Conservation (phyloP, 92 coral and sea anemone species). For the Isaurus tuberculatus region DNA sequence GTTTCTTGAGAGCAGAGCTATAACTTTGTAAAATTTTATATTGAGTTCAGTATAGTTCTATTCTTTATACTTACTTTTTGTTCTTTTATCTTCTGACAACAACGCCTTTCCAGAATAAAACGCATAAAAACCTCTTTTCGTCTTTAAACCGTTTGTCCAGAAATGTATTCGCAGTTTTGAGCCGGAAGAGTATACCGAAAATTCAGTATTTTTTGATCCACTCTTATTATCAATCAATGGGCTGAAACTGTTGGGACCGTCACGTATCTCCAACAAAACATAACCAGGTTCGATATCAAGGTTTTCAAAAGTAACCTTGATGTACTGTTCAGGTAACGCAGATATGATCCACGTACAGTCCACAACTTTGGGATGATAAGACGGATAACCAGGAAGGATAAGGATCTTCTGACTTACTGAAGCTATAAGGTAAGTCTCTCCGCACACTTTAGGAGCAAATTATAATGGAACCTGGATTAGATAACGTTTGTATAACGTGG, state of each 20-base stretch:
- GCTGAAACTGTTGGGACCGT: slow-evolving; percentile 2
- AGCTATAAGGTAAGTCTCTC: background rate
- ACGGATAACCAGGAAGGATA: background rate
- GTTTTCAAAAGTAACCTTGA: background rate
- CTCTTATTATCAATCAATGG: background rate
- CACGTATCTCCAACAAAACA: background rate
- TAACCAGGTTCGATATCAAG: background rate
- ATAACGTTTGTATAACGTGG: background rate
- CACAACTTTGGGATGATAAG: background rate
- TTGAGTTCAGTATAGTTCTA: background rate
- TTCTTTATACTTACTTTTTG: background rate
- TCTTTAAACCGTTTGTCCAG: background rate
- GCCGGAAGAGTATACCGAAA: background rate
- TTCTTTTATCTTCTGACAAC: background rate
- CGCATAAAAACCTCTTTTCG: background rate
- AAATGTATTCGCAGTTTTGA: slow-evolving; percentile 4
- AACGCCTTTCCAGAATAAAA: background rate
- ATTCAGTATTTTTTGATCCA: background rate
- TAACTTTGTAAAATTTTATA: too few species aligned
- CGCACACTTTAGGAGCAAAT: background rate
- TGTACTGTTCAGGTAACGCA: background rate
- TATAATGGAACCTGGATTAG: background rate
- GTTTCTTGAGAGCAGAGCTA: too few species aligned
- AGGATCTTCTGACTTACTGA: background rate
- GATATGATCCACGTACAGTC: slow-evolving; percentile 27